phyloP scores from a whole-genome alignment of 2,888 invertebrate species.

The Synanthedon myopaeformis region DNA sequence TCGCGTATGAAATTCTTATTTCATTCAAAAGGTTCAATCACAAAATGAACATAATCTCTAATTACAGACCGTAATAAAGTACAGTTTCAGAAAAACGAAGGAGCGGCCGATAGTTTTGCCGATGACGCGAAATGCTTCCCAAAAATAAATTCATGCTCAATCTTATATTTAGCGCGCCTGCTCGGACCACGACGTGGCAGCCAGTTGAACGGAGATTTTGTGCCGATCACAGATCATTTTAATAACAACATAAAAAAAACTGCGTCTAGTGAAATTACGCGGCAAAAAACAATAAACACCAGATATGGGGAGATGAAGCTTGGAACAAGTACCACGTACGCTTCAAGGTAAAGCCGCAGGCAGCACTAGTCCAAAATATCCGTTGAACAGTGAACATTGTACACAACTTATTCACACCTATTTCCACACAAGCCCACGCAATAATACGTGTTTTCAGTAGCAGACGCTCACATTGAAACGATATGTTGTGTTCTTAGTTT shows the following conservation, averaged over 20 bases:
- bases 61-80: slow-evolving; percentile 12
- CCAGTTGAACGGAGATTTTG: slow-evolving; percentile 64
- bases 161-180: slow-evolving; percentile 67
- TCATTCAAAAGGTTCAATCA: neutral
- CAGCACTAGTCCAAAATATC: slow-evolving; percentile 51
- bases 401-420: slow-evolving; percentile 67
- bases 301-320: slow-evolving; percentile 31
- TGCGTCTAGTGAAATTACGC: slow-evolving; percentile 26
- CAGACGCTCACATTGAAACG: slow-evolving; percentile 57
- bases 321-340: slow-evolving; percentile 31
- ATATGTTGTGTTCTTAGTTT: slow-evolving; percentile 67
- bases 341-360: slow-evolving; percentile 57
- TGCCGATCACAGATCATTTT: slow-evolving; percentile 55
- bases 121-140: slow-evolving; percentile 64
- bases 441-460: slow-evolving; percentile 61
- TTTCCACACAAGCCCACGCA: slow-evolving; percentile 68
- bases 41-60: slow-evolving; percentile 8
- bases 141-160: slow-evolving; percentile 67
- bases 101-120: slow-evolving; percentile 14
- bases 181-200: slow-evolving; percentile 47
- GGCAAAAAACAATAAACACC: slow-evolving; percentile 34
- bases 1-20: neutral
- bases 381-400: slow-evolving; percentile 48
- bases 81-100: slow-evolving; percentile 15
- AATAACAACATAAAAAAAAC: slow-evolving; percentile 25